Conservation (phyloP, 2,113 vertebrate genomes). For the Sinocyclocheilus anophthalmus region DNA sequence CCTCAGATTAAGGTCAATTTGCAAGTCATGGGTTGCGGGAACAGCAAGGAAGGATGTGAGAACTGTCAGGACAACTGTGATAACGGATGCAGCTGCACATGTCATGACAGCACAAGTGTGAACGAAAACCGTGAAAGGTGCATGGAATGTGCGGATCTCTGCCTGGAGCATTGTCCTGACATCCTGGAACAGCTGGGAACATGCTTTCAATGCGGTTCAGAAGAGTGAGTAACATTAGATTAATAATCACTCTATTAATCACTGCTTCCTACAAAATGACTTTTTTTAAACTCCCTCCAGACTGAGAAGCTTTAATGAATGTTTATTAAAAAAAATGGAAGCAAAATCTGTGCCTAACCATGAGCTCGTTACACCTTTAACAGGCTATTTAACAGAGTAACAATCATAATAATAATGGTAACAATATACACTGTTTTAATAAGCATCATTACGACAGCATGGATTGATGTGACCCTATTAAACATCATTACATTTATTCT, state of each 20-base stretch:
- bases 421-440: not conserved
- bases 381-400: not conserved
- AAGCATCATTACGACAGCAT: not conserved
- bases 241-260: not conserved
- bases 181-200: accelerated
- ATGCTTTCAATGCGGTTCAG: not conserved
- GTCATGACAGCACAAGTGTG: not conserved
- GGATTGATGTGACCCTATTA: not conserved
- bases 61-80: not conserved
- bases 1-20: not conserved
- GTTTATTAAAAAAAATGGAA: not conserved
- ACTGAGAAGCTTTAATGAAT: not conserved
- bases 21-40: not conserved
- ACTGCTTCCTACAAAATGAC: not conserved
- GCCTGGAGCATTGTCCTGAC: too few relatives aligned
- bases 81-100: not conserved
- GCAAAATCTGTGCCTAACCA: not conserved
- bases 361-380: not conserved
- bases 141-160: too few relatives aligned
- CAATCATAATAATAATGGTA: not conserved
- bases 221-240: not conserved
- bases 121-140: too few relatives aligned
- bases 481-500: not conserved
- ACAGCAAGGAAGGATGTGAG: not conserved
- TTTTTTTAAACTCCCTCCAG: not conserved